Conservation (phyloP, 2,113 vertebrate genomes). For the Calyptomena viridis region DNA sequence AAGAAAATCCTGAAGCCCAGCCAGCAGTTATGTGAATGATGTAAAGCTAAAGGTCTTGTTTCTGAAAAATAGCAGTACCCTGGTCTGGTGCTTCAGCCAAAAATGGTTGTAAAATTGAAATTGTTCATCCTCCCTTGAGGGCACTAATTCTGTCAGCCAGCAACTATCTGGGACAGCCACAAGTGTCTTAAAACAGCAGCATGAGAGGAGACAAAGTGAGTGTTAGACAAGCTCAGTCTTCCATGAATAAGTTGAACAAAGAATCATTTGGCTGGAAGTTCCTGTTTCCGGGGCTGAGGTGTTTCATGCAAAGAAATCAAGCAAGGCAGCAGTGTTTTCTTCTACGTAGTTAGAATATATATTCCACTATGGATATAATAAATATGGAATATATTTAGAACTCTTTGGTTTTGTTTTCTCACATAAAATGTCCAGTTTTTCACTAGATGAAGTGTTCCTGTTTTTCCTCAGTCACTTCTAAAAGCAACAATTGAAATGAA, state of each 20-base stretch:
- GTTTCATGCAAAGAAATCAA: neutral
- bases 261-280: neutral
- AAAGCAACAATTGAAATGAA: neutral
- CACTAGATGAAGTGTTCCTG: neutral
- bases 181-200: constrained; percentile 17
- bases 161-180: neutral
- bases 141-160: neutral
- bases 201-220: neutral
- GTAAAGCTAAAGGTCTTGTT: neutral
- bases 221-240: constrained; percentile 18
- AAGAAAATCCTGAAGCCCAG: neutral
- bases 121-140: constrained; percentile 5
- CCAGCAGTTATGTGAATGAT: neutral
- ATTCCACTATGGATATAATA: neutral
- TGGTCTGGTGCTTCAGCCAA: constrained; percentile 10
- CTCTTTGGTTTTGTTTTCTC: neutral
- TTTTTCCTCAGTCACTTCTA: neutral
- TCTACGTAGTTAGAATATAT: neutral
- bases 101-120: constrained; percentile 38
- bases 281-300: neutral
- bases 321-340: neutral
- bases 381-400: neutral
- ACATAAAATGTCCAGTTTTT: neutral
- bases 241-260: neutral
- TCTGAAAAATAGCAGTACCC: neutral